phyloP scores from a whole-genome alignment of 2,888 invertebrate species.

The Ormia ochracea region DNA sequence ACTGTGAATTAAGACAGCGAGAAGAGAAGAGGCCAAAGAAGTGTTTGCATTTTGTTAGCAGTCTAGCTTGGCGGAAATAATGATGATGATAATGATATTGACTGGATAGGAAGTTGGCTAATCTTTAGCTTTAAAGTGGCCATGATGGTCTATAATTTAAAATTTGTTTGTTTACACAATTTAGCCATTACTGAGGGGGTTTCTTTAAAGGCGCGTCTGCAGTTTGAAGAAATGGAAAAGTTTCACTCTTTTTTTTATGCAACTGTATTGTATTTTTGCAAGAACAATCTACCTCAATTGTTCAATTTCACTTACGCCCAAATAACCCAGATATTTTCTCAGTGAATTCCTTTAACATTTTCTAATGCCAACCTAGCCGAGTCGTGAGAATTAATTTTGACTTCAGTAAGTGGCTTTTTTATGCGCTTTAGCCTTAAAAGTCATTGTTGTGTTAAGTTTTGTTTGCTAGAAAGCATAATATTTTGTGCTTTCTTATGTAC shows the following conservation, averaged over 20 bases:
- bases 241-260: conserved; percentile 53
- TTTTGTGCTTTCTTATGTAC: conserved; percentile 42
- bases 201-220: background rate
- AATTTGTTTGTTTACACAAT: conserved; percentile 46
- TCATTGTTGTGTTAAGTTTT: background rate
- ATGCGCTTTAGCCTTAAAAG: background rate
- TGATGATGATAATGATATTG: background rate
- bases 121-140: conserved; percentile 24
- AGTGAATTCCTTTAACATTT: conserved; percentile 18
- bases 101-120: conserved; percentile 29
- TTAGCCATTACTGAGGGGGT: background rate
- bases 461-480: conserved; percentile 44
- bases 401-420: background rate
- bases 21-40: background rate
- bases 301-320: conserved; percentile 63
- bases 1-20: background rate
- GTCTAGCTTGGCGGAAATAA: background rate
- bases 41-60: background rate
- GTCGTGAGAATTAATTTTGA: conserved; percentile 62
- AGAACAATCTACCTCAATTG: conserved; percentile 37
- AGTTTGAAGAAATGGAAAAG: conserved; percentile 18
- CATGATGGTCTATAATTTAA: conserved; percentile 52
- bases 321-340: conserved; percentile 56
- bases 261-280: conserved; percentile 22
- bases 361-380: conserved; percentile 34